Evolutionary conservation across 2,113 vertebrate genomes (phyloP).

Genomic region (Takifugu flavidus): DNA sequence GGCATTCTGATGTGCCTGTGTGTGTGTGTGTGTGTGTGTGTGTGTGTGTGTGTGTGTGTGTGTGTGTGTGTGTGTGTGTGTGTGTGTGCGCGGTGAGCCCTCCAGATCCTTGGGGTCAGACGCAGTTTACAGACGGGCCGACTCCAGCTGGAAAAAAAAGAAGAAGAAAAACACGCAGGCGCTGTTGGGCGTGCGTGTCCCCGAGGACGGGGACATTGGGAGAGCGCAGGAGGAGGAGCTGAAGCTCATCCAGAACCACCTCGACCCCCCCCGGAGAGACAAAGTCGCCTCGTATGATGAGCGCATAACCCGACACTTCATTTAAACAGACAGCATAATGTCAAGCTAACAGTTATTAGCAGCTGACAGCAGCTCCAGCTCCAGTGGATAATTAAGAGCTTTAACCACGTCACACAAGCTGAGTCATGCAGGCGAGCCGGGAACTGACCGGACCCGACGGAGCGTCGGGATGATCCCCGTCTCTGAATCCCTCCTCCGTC

Average conservation of each 20-base stretch:
- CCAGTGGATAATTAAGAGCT: background rate
- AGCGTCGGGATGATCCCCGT: background rate
- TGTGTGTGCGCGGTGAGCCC: constrained; percentile 18
- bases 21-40: background rate
- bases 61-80: too few species aligned
- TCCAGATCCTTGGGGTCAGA: constrained; percentile 47
- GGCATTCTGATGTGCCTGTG: background rate
- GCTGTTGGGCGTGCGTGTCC: constrained; percentile 30
- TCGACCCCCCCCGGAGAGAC: background rate
- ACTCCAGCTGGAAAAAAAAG: constrained; percentile 42
- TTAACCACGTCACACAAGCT: background rate
- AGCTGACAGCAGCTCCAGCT: background rate
- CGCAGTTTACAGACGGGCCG: constrained; percentile 63
- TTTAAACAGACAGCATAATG: background rate
- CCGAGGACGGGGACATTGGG: constrained; percentile 9
- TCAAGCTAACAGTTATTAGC: background rate
- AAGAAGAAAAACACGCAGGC: background rate
- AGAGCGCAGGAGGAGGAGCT: constrained; percentile 44
- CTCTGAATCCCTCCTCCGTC: background rate
- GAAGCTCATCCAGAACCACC: constrained; percentile 5
- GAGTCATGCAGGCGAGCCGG: background rate
- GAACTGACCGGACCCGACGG: background rate
- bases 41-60: constrained; percentile 18
- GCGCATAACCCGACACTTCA: background rate
- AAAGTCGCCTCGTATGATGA: background rate